Conservation (phyloP, 2,888 invertebrate species). For the Galerucella nymphaeae region DNA sequence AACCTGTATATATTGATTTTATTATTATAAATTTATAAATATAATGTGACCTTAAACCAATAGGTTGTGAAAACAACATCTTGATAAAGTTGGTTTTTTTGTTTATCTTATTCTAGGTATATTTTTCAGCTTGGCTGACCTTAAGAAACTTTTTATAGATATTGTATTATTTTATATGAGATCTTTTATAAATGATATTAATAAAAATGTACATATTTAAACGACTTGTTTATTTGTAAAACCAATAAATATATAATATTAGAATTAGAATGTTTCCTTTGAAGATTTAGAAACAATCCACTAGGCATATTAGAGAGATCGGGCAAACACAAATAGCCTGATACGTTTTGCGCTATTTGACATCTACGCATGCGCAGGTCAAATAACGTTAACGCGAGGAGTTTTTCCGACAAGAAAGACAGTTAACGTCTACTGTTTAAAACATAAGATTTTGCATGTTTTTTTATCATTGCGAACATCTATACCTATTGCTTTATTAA, state of each 20-base stretch:
- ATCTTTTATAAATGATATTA: conserved; percentile 59
- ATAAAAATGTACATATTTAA: conserved; percentile 49
- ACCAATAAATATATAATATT: background rate
- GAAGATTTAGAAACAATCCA: too few species aligned
- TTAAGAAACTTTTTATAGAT: conserved; percentile 54
- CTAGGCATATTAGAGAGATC: too few species aligned
- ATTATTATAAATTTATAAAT: conserved; percentile 34
- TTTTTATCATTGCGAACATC: too few species aligned
- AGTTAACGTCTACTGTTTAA: too few species aligned
- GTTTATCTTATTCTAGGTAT: conserved; percentile 43
- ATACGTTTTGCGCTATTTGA: too few species aligned
- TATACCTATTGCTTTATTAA: too few species aligned
- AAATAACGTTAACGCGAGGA: too few species aligned
- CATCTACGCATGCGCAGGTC: too few species aligned
- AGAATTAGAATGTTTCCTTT: too few species aligned
- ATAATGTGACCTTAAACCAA: conserved; percentile 52
- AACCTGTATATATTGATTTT: conserved; percentile 31
- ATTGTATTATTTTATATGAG: conserved; percentile 59
- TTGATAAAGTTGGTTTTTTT: conserved; percentile 45
- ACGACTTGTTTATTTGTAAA: background rate
- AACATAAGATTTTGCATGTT: too few species aligned
- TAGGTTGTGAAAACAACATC: conserved; percentile 54
- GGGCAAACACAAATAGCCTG: too few species aligned
- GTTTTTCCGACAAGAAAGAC: too few species aligned
- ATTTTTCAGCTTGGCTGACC: conserved; percentile 50